phyloP scores from a whole-genome alignment of 2,113 vertebrate species.

The Murina feae region DNA sequence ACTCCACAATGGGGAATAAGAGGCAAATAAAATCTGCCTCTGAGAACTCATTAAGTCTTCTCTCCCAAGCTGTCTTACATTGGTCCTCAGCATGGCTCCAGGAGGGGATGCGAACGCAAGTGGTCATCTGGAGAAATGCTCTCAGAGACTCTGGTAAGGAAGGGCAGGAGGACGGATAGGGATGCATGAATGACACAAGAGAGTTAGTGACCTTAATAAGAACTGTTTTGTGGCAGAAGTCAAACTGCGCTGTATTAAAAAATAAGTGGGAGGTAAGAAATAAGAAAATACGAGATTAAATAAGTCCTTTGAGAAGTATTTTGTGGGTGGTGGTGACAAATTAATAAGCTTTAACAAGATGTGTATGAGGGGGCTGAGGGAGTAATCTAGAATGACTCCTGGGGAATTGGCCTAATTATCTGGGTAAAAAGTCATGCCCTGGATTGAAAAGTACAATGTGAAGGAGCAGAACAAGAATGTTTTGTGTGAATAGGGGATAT shows the following conservation, averaged over 20 bases:
- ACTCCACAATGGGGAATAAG: neutral
- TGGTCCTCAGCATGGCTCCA: neutral
- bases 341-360: neutral
- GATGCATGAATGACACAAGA: neutral
- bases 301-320: neutral
- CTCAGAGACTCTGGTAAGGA: rapidly evolving
- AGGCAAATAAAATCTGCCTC: neutral
- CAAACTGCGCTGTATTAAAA: neutral
- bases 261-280: neutral
- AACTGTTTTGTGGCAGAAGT: neutral
- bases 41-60: neutral
- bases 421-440: neutral
- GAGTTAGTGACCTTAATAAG: neutral
- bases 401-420: neutral
- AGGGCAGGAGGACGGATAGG: neutral
- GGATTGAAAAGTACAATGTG: neutral
- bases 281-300: neutral
- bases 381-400: neutral
- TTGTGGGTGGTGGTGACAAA: neutral
- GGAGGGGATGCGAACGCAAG: neutral
- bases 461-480: neutral
- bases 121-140: neutral
- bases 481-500: neutral
- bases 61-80: neutral
- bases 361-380: neutral